A percentile compares a stretch with the other conserved stretches of the same genome.
phyloP scores from a whole-genome alignment of 2,113 vertebrate species.

The Neodon shergylaensis region DNA sequence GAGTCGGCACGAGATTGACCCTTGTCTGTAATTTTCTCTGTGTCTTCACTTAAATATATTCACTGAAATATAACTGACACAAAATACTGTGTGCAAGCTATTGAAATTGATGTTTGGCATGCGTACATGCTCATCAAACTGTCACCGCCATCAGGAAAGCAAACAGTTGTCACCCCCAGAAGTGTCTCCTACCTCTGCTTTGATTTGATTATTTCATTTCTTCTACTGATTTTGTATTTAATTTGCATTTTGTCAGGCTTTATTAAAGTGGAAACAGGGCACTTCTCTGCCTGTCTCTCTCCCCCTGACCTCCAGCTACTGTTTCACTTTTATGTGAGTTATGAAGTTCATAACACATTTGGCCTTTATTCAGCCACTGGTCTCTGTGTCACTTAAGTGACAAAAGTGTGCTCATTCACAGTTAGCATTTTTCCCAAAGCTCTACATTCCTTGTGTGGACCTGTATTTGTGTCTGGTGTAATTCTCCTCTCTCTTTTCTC shows the following conservation, averaged over 20 bases:
- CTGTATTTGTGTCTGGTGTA: background rate
- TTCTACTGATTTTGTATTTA: background rate
- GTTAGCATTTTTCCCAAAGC: background rate
- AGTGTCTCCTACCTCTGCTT: background rate
- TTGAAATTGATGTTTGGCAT: background rate
- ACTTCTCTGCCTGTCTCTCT: background rate
- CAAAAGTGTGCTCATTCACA: background rate
- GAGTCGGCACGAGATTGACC: background rate
- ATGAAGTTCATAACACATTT: background rate
- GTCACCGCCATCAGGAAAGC: background rate
- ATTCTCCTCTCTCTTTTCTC: background rate
- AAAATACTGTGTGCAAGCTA: background rate
- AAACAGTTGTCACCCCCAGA: background rate
- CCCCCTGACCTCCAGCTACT: background rate
- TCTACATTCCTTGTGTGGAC: background rate
- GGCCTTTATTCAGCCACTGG: background rate
- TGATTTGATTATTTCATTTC: background rate
- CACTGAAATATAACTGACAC: background rate
- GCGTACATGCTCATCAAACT: background rate
- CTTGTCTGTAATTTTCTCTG: background rate
- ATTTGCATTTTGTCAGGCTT: background rate
- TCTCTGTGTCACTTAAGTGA: background rate
- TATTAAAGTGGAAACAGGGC: background rate
- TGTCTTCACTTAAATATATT: background rate
- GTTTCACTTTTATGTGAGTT: background rate